Percentiles rank a stretch among this genome's conserved stretches.
Conservation (phyloP, 2,888 invertebrate species). For the Lithosia quadra region DNA sequence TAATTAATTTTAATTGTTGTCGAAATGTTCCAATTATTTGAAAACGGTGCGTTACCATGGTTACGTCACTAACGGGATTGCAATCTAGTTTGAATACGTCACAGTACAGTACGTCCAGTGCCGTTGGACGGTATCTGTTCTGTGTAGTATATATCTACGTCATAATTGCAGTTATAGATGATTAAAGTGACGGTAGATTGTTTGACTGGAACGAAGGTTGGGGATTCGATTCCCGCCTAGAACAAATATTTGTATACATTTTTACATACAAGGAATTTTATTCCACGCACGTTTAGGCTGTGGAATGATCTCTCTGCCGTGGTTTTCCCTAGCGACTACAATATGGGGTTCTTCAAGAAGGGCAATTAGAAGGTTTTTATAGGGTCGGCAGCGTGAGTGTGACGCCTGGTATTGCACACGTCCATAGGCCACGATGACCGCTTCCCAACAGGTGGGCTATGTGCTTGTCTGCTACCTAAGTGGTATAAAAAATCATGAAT, state of each 20-base stretch:
- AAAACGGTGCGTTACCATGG: constrained; percentile 43
- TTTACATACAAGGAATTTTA: no score
- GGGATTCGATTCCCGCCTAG: not conserved
- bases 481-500: no score
- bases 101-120: constrained; percentile 16
- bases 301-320: no score
- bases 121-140: not conserved
- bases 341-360: no score
- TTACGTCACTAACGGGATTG: constrained; percentile 50
- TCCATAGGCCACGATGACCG: no score
- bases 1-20: constrained; percentile 20
- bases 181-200: not conserved
- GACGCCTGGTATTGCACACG: no score
- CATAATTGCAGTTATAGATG: constrained; percentile 7
- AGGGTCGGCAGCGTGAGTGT: no score
- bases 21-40: constrained; percentile 26
- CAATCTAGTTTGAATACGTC: constrained; percentile 32
- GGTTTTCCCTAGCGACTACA: no score
- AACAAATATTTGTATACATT: not conserved
- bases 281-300: no score
- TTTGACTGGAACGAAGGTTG: not conserved
- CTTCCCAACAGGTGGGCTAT: no score
- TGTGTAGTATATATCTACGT: constrained; percentile 9
- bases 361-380: no score
- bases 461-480: no score